Conservation (phyloP, 2,113 vertebrate genomes). For the Podocnemis expansa region DNA sequence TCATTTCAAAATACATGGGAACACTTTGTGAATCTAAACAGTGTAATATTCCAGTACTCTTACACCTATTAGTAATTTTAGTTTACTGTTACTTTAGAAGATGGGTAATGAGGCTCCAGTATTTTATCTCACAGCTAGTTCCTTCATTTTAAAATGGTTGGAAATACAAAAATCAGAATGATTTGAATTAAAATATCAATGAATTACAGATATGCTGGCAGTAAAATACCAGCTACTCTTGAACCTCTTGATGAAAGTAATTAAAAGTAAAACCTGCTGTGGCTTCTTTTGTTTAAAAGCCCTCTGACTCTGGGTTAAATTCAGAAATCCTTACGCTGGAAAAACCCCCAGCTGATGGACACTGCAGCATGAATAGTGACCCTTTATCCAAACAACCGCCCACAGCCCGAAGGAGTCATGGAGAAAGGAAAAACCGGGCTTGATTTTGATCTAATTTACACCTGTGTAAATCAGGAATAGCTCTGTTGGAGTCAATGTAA, state of each 20-base stretch:
- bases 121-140: conserved; percentile 11
- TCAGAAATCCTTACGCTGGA: background rate
- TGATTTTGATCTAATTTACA: fast-evolving
- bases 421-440: background rate
- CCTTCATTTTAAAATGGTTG: background rate
- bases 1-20: conserved; percentile 37
- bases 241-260: background rate
- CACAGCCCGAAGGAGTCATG: background rate
- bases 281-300: background rate
- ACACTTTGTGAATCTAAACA: background rate
- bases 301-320: background rate
- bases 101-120: background rate
- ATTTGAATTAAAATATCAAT: background rate
- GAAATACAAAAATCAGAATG: conserved; percentile 18
- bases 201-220: background rate
- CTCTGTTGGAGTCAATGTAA: background rate
- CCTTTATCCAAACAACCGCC: background rate
- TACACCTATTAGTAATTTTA: conserved; percentile 38
- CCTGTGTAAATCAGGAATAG: background rate
- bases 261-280: background rate
- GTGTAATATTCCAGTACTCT: background rate
- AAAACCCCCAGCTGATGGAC: background rate
- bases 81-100: conserved; percentile 25
- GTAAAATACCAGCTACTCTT: background rate
- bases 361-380: background rate